phyloP scores from a whole-genome alignment of 2,888 invertebrate genomes.

The Diploptera punctata region DNA sequence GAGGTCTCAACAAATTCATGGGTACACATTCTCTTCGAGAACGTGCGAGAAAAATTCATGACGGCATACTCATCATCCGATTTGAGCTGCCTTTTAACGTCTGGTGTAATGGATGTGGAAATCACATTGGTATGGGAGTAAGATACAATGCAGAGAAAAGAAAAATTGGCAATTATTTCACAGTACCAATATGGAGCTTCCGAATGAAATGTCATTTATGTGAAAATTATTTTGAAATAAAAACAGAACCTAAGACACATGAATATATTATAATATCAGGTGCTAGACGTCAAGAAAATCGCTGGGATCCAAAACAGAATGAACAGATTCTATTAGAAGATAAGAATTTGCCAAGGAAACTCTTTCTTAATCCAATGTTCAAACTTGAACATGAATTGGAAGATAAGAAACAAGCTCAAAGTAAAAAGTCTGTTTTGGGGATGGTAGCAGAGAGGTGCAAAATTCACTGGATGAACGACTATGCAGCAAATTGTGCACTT shows the following conservation, averaged over 20 bases:
- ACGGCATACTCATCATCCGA: conserved; percentile 94
- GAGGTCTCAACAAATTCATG: conserved; percentile 93
- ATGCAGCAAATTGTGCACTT: conserved; percentile 85
- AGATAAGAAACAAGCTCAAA: conserved; percentile 74
- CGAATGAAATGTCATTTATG: conserved; percentile 99
- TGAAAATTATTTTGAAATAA: conserved; percentile 96
- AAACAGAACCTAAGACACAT: conserved; percentile 88
- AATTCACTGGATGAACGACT: conserved; percentile 89
- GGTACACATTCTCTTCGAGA: conserved; percentile 96
- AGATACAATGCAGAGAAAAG: conserved; percentile 94
- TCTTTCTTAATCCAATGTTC: conserved; percentile 98
- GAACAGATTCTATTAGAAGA: conserved; percentile 93
- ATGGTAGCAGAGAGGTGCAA: conserved; percentile 80
- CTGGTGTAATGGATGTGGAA: conserved; percentile 98
- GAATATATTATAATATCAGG: conserved; percentile 97
- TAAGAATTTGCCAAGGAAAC: conserved; percentile 84
- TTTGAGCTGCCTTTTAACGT: conserved; percentile 99
- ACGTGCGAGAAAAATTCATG: conserved; percentile 91
- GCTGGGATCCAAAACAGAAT: conserved; percentile 98
- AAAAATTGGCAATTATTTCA: conserved; percentile 97
- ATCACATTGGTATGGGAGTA: conserved; percentile 99
- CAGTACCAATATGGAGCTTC: conserved; percentile 97
- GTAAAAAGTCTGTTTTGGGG: conserved; percentile 74
- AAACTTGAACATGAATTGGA: conserved; percentile 91
- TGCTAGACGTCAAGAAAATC: conserved; percentile 93